A percentile compares a stretch with the other conserved stretches of the same genome.
Evolutionary conservation across 2,113 vertebrate genomes (phyloP).

Genomic region (Choloepus hoffmanni): DNA sequence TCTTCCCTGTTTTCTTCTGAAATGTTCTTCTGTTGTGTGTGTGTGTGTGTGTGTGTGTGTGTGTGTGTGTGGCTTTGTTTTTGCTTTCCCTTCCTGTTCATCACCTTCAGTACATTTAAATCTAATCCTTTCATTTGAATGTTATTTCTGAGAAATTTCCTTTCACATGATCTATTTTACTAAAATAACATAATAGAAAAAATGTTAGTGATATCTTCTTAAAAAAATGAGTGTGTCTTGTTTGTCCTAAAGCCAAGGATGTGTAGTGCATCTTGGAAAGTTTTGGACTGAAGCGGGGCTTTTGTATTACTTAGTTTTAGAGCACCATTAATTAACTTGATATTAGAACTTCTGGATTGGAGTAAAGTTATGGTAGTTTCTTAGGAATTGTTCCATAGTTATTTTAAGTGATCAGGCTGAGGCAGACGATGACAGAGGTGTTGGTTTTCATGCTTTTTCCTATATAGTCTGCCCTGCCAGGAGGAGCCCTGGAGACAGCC

Average conservation of each 20-base stretch:
- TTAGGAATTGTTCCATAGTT: not conserved
- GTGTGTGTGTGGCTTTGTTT: not conserved
- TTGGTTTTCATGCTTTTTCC: not conserved
- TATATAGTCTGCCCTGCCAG: not conserved
- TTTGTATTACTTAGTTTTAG: not conserved
- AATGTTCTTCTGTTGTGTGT: no score
- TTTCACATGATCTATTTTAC: not conserved
- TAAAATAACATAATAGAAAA: not conserved
- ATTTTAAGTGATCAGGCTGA: not conserved
- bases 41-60: no score
- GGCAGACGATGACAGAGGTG: not conserved
- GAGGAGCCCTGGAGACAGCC: not conserved
- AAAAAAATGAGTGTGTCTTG: not conserved
- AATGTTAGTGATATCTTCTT: not conserved
- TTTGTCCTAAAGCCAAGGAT: not conserved
- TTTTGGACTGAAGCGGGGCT: not conserved
- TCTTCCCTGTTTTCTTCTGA: not conserved
- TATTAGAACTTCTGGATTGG: not conserved
- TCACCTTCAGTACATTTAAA: not conserved
- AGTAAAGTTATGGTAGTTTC: not conserved
- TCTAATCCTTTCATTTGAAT: not conserved
- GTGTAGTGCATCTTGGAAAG: no score
- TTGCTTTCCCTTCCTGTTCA: not conserved
- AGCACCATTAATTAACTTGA: not conserved
- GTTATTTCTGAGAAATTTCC: not conserved